Base-by-base conservation (phyloP, 2,113 vertebrate species). In the Tichodroma muraria region DNA sequence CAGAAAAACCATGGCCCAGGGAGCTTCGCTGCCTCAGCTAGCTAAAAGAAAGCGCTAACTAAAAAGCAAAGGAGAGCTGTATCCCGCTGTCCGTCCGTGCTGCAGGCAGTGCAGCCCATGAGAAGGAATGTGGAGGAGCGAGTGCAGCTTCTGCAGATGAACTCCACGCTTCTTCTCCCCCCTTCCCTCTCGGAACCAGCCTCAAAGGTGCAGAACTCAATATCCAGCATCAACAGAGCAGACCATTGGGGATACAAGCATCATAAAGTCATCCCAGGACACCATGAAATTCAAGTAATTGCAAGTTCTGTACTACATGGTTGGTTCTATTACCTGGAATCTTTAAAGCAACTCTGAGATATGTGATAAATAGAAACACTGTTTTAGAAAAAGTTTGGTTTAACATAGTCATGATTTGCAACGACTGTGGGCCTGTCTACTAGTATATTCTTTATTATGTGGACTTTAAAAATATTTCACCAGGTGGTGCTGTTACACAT, bases 401-500 rank as follows among this genome's bases (percentile, higher is more conserved):
- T 23, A 15, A 44, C 11, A 6, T 6, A 5, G 0, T 23, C 71
- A 65, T 68, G 8, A 44, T 79, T 78, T 81, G 33, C 19, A 47
- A 18, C 59, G 56, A 3, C 28, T 20, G 3, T 22, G 61, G 78
- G 11, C 42, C 35, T 59, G 15, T 44, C 76, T 56, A 15, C 45
- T 35, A 6, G 20, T n/a, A 37, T 10, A 30, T 56, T 56, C 13
- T 45, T n/a, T 61, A 19, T 53, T 38, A 13, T 2, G 4, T 24
- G 88, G 45, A 79, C 44, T 86, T 84, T 16, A 77, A 33, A 61
- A 54, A 42, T 75, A 72, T 89, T 88, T 94, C 95, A 94, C 59
- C 95, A 96, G 96, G 79, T 96, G 95, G 95, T 94, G 96, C 96
- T 96, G 75, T 95, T 83, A 85, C 68, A 90, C 79, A 54, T 54